Conservation (phyloP, 1,140 invertebrate species). For the Procambarus clarkii region DNA sequence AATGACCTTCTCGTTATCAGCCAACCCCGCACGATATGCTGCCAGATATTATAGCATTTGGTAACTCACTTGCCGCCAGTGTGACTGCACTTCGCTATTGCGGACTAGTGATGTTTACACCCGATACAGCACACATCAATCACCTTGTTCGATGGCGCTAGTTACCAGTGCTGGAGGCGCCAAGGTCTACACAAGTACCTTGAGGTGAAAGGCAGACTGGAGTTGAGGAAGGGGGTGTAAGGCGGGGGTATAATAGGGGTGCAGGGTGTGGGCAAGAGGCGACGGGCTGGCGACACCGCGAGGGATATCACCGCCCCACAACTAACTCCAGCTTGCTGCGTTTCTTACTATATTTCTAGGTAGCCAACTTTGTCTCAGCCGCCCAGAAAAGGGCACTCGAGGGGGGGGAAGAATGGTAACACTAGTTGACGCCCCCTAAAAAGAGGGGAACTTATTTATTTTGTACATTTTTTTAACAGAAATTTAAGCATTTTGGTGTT, state of each 20-base stretch:
- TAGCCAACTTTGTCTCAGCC: not conserved
- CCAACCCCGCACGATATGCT: not conserved
- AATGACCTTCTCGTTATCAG: conserved; percentile 28
- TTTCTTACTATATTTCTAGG: conserved; percentile 45
- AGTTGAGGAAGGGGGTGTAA: not conserved
- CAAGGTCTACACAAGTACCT: too few relatives aligned
- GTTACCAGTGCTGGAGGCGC: too few relatives aligned
- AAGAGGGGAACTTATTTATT: not conserved
- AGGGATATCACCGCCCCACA: conserved; percentile 51
- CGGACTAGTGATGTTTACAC: conserved; percentile 22
- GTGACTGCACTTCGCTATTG: conserved; percentile 63
- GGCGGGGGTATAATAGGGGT: not conserved
- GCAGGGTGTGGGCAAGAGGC: conserved; percentile 29
- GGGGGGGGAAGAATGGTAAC: not conserved
- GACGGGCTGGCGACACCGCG: conserved; percentile 54
- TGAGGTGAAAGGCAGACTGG: not conserved
- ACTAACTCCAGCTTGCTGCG: conserved; percentile 34
- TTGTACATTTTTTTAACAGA: too few relatives aligned
- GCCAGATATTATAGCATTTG: conserved; percentile 15
- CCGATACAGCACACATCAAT: too few relatives aligned
- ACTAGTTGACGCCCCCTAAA: too few relatives aligned
- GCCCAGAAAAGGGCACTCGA: not conserved
- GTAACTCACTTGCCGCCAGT: conserved; percentile 51
- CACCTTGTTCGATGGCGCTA: too few relatives aligned
- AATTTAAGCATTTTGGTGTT: not conserved